Evolutionary conservation across 2,797 vertebrate species (phyloP), one percentile per base, ranked within the genome.

Genomic region (Gymnoscopelus braueri): DNA sequence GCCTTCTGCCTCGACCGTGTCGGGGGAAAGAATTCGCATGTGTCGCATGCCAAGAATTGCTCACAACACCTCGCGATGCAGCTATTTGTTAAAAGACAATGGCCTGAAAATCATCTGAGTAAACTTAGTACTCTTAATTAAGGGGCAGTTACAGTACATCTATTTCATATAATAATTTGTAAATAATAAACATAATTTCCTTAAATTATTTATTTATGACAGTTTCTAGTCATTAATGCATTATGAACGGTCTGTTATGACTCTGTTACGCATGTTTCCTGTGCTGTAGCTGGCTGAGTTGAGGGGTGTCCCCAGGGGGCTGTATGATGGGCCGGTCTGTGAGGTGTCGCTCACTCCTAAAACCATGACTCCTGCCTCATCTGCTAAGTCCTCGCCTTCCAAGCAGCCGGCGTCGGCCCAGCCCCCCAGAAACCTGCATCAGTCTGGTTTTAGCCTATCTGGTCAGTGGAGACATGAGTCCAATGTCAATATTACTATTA

Each of bases 381-480:
- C 98, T 0, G 95, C 98, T 29, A 98, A 98, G 91, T 98, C 97
- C 0, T 99, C 98, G 35, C 98, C 98, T 0, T 96, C 97, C 85
- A 99, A 99, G 82, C 97, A 97, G 88, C 93, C 96, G 65, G n/a
- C 64, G 15, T 15, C 62, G 0, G 84, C 73, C 69, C 96, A 97
- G 8, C 97, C 97, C 0, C 94, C n/a, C n/a, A n/a, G 97, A 67
- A 99, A 99, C 92, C 95, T 99, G 86, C 97, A 99, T 90, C 97
- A 98, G 92, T 99, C 97, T 71, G 97, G 97, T 14, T 99, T 99
- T 92, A 98, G 97, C 87, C 96, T 99, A 84, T 99, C 97, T 19
- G 98, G 98, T 99, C 86, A 13, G 65, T 91, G 26, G 23, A 4
- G 0, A 39, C 15, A 1, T 35, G 3, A 47, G 29, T 29, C 35